Percentiles rank a stretch among this genome's conserved stretches.
phyloP scores from a whole-genome alignment of 2,888 invertebrate species.

The Polydrusus cervinus region DNA sequence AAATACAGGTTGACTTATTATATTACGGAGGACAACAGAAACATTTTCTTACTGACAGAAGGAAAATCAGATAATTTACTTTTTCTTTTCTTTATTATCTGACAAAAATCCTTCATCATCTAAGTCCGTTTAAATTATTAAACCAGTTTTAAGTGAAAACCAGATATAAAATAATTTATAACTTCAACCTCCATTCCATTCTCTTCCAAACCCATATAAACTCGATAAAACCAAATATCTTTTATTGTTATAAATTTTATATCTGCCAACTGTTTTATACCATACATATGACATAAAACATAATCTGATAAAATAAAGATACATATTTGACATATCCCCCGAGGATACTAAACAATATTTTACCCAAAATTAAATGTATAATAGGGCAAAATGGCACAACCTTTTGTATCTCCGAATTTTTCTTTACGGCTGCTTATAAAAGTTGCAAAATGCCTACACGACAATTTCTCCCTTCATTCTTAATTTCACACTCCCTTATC shows the following conservation, averaged over 20 bases:
- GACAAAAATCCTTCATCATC: no score
- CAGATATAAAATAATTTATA: no score
- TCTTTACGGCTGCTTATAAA: slow-evolving; percentile 40
- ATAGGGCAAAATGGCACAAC: slow-evolving; percentile 20
- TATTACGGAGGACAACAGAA: no score
- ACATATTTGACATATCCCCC: slow-evolving; percentile 8
- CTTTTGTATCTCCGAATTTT: slow-evolving; percentile 28
- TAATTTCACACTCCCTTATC: slow-evolving; percentile 48
- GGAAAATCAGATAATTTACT: no score
- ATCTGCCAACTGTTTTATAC: neutral
- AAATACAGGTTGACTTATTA: no score
- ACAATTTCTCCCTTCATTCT: slow-evolving; percentile 48
- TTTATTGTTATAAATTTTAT: neutral
- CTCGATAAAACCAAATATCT: neutral
- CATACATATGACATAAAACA: neutral
- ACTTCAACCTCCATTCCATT: no score
- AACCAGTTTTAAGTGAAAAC: no score
- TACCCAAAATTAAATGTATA: slow-evolving; percentile 31
- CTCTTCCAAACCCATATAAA: no score
- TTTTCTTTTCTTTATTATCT: no score
- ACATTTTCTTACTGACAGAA: no score
- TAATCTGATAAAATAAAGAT: neutral
- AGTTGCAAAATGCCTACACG: slow-evolving; percentile 44
- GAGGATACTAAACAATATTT: slow-evolving; percentile 15
- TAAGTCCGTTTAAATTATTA: no score